These are phyloP conservation scores for Oscheius onirici DNA, from an alignment of 2,888 invertebrate species.

Conservation along the genomic window DNA sequence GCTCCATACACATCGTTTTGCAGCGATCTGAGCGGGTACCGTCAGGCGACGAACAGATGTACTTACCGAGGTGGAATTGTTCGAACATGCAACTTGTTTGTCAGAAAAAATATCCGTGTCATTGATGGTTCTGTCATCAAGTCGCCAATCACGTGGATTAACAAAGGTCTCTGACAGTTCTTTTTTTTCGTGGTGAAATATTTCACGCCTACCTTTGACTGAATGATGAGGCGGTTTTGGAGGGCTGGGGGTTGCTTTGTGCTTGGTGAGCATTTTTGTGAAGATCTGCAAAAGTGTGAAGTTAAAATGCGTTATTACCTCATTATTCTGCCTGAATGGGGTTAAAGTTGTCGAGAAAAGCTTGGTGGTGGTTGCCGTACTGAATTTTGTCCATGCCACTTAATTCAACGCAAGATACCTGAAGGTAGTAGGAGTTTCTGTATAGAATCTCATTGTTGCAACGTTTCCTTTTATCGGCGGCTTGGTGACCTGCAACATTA, in stretches of 20 bases:
- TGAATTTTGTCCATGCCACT: not conserved
- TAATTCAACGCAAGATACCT: not conserved
- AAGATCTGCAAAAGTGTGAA: conserved; percentile 2
- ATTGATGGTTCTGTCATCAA: conserved; percentile 53
- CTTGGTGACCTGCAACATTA: too few relatives aligned
- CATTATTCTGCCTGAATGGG: conserved; percentile 22
- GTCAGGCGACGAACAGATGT: not conserved
- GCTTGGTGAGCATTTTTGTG: not conserved
- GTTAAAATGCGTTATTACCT: not conserved
- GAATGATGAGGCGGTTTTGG: not conserved
- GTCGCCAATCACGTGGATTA: conserved; percentile 50
- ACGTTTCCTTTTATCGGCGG: conserved; percentile 6
- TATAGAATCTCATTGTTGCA: conserved; percentile 26
- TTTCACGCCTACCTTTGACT: not conserved
- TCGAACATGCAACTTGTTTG: conserved; percentile 38
- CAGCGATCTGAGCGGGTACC: conserved; percentile 18
- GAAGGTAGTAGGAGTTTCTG: not conserved
- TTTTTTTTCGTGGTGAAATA: too few relatives aligned
- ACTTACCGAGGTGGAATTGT: conserved; percentile 43
- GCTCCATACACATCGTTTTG: conserved; percentile 44
- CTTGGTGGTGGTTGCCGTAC: not conserved
- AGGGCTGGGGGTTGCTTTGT: too few relatives aligned
- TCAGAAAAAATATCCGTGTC: conserved; percentile 48
- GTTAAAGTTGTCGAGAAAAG: conserved; percentile 1
- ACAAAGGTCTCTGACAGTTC: conserved; percentile 14